A percentile compares a stretch with the other conserved stretches of the same genome.
These are phyloP conservation scores for Petrocephalus schoutedeni DNA, from an alignment of 2,797 vertebrate species.

Conservation along the genomic window DNA sequence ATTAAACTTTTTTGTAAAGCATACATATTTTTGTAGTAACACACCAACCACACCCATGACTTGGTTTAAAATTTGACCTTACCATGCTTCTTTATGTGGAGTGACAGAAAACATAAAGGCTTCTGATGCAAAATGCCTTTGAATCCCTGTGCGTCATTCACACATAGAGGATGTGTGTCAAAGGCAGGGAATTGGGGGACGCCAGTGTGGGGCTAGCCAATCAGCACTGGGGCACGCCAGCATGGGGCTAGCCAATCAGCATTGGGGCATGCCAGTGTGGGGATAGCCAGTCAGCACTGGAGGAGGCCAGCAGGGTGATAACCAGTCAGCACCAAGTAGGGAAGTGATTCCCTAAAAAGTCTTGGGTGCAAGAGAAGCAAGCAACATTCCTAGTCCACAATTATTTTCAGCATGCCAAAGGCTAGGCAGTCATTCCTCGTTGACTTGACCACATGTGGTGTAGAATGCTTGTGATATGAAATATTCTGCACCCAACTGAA, in stretches of 20 bases:
- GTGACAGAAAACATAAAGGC: neutral
- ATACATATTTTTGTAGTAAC: neutral
- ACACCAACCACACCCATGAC: neutral
- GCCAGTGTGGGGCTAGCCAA: neutral
- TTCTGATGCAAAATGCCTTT: neutral
- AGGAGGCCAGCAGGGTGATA: too few species aligned
- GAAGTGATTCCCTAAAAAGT: neutral
- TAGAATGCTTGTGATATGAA: neutral
- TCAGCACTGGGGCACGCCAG: neutral
- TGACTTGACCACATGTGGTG: neutral
- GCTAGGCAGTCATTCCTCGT: neutral
- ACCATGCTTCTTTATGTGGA: neutral
- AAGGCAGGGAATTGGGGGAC: neutral
- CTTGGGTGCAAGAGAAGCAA: neutral
- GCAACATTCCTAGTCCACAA: neutral
- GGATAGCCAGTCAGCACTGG: too few species aligned
- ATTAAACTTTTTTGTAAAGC: neutral
- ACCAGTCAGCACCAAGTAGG: neutral
- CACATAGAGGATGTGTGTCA: neutral
- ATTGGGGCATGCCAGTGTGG: too few species aligned
- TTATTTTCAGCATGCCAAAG: neutral
- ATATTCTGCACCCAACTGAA: neutral
- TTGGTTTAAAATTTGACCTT: neutral
- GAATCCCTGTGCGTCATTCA: neutral
- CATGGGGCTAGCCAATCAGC: too few species aligned